phyloP scores from a whole-genome alignment of 2,797 vertebrate genomes.

The Schizopygopsis malacanthus region DNA sequence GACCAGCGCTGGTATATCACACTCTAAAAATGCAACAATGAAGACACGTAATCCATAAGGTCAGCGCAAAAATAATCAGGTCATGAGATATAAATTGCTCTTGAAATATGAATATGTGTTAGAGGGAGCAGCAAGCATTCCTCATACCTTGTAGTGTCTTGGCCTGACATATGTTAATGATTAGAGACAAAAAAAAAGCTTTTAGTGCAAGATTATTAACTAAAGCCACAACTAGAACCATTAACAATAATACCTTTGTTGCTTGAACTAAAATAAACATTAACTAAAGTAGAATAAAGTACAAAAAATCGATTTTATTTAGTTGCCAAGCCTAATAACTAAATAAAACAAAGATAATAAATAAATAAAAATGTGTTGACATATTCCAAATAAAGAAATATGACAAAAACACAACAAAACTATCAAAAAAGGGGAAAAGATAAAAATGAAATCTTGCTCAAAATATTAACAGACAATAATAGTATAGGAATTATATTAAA shows the following conservation, averaged over 20 bases:
- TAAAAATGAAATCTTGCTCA: neutral
- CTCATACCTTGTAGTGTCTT: neutral
- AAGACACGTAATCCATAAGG: conserved; percentile 59
- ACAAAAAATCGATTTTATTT: neutral
- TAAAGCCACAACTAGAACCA: neutral
- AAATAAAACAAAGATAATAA: neutral
- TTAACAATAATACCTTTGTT: neutral
- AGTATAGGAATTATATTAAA: neutral
- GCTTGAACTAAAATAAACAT: neutral
- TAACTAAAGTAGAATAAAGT: neutral
- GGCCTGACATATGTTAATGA: neutral
- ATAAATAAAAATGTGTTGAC: neutral
- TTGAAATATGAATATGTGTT: conserved; percentile 24
- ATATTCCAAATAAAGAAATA: neutral
- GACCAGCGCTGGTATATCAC: conserved; percentile 56
- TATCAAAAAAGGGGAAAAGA: neutral
- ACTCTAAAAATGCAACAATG: conserved; percentile 66
- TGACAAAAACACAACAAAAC: neutral
- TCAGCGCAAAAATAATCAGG: conserved; percentile 50
- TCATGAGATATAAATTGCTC: conserved; percentile 41
- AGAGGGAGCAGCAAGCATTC: neutral
- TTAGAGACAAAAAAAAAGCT: neutral
- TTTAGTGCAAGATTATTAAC: neutral
- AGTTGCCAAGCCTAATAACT: neutral
- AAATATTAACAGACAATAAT: neutral